phyloP scores from a whole-genome alignment of 1,140 invertebrate species.

The Aphelinus certus region DNA sequence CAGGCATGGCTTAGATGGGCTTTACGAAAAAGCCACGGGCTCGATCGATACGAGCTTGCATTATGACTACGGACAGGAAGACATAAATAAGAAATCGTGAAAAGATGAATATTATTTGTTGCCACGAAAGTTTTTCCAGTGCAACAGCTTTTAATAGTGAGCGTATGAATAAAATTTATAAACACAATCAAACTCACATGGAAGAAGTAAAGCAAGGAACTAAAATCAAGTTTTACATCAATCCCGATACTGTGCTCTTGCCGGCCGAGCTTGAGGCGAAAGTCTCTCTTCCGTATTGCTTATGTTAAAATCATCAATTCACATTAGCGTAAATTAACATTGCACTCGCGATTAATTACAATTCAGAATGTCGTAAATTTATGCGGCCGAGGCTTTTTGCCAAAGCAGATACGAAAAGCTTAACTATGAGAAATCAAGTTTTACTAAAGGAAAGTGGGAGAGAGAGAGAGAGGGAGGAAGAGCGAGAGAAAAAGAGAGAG shows the following conservation, averaged over 20 bases:
- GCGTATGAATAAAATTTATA: too few relatives aligned
- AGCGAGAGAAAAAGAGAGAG: not conserved
- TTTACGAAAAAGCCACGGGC: slow-evolving; percentile 18
- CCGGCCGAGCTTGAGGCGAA: not conserved
- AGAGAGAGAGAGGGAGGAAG: slow-evolving; percentile 2
- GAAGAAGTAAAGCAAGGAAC: too few relatives aligned
- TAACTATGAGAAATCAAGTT: too few relatives aligned
- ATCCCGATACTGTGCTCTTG: too few relatives aligned
- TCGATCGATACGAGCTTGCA: slow-evolving; percentile 10
- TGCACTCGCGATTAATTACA: slow-evolving; percentile 33
- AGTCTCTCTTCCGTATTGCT: not conserved
- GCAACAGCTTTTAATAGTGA: too few relatives aligned
- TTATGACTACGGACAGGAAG: not conserved
- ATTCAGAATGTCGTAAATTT: slow-evolving; percentile 17
- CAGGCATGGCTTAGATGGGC: not conserved
- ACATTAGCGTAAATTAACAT: slow-evolving; percentile 11
- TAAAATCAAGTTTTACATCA: too few relatives aligned
- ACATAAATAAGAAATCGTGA: too few relatives aligned
- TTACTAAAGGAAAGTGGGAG: too few relatives aligned
- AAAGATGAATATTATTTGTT: too few relatives aligned
- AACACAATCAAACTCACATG: too few relatives aligned
- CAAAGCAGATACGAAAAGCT: not conserved
- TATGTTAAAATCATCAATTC: slow-evolving; percentile 24
- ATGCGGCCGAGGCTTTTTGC: slow-evolving; percentile 8
- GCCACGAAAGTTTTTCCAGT: too few relatives aligned